Conservation (phyloP, 2,797 vertebrate genomes). For the Salmo trutta region DNA sequence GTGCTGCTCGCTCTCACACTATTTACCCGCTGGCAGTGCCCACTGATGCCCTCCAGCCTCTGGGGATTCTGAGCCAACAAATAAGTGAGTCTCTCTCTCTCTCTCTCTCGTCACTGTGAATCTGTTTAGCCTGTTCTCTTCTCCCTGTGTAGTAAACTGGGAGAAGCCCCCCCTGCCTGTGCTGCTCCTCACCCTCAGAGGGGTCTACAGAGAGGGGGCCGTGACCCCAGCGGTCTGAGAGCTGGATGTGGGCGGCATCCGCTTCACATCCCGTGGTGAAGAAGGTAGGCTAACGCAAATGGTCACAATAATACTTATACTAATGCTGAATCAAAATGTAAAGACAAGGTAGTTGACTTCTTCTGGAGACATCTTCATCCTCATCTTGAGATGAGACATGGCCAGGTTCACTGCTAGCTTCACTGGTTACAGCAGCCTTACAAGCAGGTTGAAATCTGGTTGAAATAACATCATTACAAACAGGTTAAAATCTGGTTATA, state of each 20-base stretch:
- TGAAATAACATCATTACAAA: too few relatives aligned
- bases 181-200: constrained; percentile 81
- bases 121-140: not conserved
- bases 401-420: not conserved
- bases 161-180: constrained; percentile 60
- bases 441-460: too few relatives aligned
- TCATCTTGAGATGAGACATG: not conserved
- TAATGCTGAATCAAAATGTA: not conserved
- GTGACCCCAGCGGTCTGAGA: constrained; percentile 72
- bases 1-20: constrained; percentile 74
- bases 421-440: too few relatives aligned
- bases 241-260: constrained; percentile 84
- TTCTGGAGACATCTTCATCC: not conserved
- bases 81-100: constrained; percentile 45
- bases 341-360: not conserved
- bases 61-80: constrained; percentile 52
- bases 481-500: too few relatives aligned
- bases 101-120: not conserved
- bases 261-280: constrained; percentile 67
- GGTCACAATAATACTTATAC: not conserved
- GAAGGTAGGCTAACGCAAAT: constrained; percentile 74
- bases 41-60: constrained; percentile 71
- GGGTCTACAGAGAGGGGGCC: constrained; percentile 50
- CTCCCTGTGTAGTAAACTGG: constrained; percentile 24
- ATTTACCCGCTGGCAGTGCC: constrained; percentile 80